Percentiles rank a stretch among this genome's conserved stretches.
These are phyloP conservation scores for Argyrosomus japonicus DNA, from an alignment of 2,113 vertebrate genomes.

Conservation along the genomic window DNA sequence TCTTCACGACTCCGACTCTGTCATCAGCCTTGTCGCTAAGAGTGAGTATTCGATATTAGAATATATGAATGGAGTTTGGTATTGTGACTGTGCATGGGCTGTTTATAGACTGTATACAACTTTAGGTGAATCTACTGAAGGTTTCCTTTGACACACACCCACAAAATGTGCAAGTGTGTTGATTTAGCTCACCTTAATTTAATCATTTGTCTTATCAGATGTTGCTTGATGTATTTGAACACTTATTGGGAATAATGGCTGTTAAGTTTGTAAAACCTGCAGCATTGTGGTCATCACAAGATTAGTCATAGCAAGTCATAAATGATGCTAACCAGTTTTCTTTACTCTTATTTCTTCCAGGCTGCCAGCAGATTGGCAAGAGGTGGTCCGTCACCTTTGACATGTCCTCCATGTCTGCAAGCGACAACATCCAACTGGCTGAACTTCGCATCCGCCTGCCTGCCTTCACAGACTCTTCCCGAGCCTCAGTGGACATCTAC, in stretches of 20 bases:
- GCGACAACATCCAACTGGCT: slow-evolving; percentile 84
- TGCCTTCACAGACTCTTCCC: slow-evolving; percentile 46
- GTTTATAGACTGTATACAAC: not conserved
- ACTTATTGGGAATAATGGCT: not conserved
- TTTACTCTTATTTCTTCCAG: slow-evolving; percentile 73
- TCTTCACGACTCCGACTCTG: slow-evolving; percentile 83
- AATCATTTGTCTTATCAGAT: slow-evolving; percentile 32
- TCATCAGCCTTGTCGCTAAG: slow-evolving; percentile 87
- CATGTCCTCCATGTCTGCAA: slow-evolving; percentile 86
- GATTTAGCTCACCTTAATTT: slow-evolving; percentile 13
- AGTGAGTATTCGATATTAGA: slow-evolving; percentile 80
- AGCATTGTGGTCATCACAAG: not conserved
- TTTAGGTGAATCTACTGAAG: not conserved
- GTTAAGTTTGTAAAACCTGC: not conserved
- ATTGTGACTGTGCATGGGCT: not conserved
- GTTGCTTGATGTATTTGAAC: not conserved
- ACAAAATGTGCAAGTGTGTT: not conserved
- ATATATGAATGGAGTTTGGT: not conserved
- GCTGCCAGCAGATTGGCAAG: slow-evolving; percentile 80
- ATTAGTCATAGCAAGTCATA: not conserved
- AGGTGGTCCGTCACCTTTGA: slow-evolving; percentile 89
- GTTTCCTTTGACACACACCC: not conserved
- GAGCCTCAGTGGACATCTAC: slow-evolving; percentile 84
- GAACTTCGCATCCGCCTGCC: slow-evolving; percentile 86
- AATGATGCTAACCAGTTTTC: slow-evolving; percentile 2